Conservation (phyloP, 1,140 invertebrate genomes). For the Brachionus rotundiformis region DNA sequence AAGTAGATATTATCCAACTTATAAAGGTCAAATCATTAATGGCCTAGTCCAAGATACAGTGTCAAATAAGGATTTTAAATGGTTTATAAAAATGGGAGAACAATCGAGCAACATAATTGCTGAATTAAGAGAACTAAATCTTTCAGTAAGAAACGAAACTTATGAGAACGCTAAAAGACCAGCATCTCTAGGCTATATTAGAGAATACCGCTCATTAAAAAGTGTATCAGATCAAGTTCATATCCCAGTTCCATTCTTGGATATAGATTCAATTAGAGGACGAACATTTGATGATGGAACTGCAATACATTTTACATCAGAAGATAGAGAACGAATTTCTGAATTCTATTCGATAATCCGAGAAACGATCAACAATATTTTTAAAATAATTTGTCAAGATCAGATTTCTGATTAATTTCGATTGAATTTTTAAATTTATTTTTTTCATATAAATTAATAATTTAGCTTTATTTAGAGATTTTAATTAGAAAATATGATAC, state of each 20-base stretch:
- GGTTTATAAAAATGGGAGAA: neutral
- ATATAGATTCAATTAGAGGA: neutral
- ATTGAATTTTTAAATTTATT: no score
- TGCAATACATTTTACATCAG: neutral
- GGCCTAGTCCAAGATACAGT: neutral
- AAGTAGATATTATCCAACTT: neutral
- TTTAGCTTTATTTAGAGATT: no score
- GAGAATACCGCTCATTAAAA: conserved; percentile 1
- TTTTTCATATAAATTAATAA: no score
- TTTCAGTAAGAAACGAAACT: neutral
- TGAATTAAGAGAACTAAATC: neutral
- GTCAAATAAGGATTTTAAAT: neutral
- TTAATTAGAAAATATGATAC: no score
- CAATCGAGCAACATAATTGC: neutral
- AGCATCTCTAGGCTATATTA: neutral
- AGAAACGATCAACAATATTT: neutral
- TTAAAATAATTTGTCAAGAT: conserved; percentile 2
- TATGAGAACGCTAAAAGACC: neutral
- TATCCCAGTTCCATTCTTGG: conserved; percentile 10
- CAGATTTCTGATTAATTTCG: no score
- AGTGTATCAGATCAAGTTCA: neutral
- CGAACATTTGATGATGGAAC: neutral
- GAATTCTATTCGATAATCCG: neutral
- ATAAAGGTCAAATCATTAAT: neutral
- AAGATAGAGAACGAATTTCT: neutral